phyloP scores from a whole-genome alignment of 1,140 invertebrate genomes.

The Harpegnathos saltator region DNA sequence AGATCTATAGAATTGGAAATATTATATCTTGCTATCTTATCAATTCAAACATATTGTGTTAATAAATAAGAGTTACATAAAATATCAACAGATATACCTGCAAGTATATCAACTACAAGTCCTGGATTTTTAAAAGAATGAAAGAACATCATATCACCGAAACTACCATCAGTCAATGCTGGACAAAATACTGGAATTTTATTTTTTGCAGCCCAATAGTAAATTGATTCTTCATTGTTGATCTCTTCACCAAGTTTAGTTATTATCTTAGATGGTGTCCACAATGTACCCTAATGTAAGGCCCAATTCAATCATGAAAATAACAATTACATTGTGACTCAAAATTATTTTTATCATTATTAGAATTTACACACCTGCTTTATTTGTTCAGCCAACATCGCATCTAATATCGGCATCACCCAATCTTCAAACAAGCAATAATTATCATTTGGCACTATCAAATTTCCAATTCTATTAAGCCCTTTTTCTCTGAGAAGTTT shows the following conservation, averaged over 20 bases:
- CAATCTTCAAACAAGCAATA: conserved; percentile 99
- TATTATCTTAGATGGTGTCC: conserved; percentile 98
- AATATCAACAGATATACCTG: conserved; percentile 87
- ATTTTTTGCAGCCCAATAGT: conserved; percentile 99
- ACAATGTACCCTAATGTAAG: conserved; percentile 88
- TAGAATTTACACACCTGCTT: conserved; percentile 85
- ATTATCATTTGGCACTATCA: conserved; percentile 99
- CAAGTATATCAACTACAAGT: conserved; percentile 96
- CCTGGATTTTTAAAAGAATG: conserved; percentile 98
- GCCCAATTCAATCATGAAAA: conserved; percentile 17
- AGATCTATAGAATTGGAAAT: conserved; percentile 89
- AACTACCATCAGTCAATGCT: conserved; percentile 98
- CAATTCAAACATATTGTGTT: not conserved
- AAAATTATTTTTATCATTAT: conserved; percentile 36
- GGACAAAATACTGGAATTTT: conserved; percentile 99
- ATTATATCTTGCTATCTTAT: not conserved
- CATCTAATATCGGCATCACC: conserved; percentile 97
- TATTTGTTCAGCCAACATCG: conserved; percentile 96
- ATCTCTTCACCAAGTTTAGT: conserved; percentile 95
- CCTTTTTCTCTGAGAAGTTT: conserved; percentile 93
- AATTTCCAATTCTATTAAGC: conserved; percentile 98
- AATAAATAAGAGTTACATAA: not conserved
- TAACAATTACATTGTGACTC: conserved; percentile 16
- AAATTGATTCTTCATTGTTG: conserved; percentile 96
- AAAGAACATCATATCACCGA: conserved; percentile 99